Evolutionary conservation across 2,888 invertebrate species (phyloP).

Genomic region (Spilarctia lutea): DNA sequence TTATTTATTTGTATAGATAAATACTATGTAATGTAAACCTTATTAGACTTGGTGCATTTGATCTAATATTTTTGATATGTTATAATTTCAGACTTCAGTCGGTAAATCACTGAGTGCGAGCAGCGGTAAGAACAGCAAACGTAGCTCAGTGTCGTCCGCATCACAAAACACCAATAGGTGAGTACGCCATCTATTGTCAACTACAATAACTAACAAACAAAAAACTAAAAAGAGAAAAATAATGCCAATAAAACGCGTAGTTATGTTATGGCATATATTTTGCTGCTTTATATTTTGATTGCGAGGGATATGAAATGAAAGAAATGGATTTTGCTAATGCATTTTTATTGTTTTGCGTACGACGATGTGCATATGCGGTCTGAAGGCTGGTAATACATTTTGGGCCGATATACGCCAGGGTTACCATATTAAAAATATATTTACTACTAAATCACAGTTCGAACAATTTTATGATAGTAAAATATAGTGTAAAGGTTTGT

Average conservation of each 20-base stretch:
- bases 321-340: conserved; percentile 67
- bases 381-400: conserved; percentile 20
- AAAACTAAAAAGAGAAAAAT: conserved; percentile 36
- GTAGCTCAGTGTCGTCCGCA: conserved; percentile 81
- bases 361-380: conserved; percentile 55
- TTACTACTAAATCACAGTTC: background rate
- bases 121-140: conserved; percentile 81
- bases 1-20: no score
- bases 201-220: conserved; percentile 29
- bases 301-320: conserved; percentile 52
- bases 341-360: conserved; percentile 82
- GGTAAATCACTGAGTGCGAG: conserved; percentile 80
- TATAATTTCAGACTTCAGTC: conserved; percentile 75
- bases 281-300: conserved; percentile 82
- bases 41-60: no score
- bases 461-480: background rate
- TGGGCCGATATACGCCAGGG: conserved; percentile 18
- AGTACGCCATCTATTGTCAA: conserved; percentile 53
- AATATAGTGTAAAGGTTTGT: no score
- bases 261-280: conserved; percentile 77
- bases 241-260: conserved; percentile 50
- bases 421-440: conserved; percentile 7
- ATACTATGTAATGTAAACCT: no score
- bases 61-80: background rate
- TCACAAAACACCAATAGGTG: conserved; percentile 82